These are phyloP conservation scores for Lepidostoma basale DNA, from an alignment of 1,140 invertebrate species.

Conservation along the genomic window DNA sequence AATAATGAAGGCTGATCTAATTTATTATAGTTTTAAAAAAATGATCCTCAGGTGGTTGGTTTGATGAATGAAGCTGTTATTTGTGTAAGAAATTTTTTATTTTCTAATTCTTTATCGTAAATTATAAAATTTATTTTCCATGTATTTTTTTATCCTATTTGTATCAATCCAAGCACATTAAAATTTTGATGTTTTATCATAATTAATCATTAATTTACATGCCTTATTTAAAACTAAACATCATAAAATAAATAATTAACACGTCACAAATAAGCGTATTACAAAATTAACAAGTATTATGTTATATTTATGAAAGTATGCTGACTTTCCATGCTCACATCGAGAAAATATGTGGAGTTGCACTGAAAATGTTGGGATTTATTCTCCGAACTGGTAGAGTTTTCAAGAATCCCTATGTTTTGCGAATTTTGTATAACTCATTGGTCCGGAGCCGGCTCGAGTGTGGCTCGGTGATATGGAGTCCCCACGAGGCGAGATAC, in stretches of 20 bases:
- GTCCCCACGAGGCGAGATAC: too few relatives aligned
- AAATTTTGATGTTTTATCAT: neutral
- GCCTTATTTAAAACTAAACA: neutral
- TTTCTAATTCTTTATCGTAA: neutral
- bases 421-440: too few relatives aligned
- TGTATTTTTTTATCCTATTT: neutral
- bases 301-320: too few relatives aligned
- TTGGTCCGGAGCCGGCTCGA: too few relatives aligned
- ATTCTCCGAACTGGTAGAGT: too few relatives aligned
- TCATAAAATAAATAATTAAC: neutral
- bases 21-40: slow-evolving; percentile 15
- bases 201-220: neutral
- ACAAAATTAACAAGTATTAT: too few relatives aligned
- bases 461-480: too few relatives aligned
- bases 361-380: too few relatives aligned
- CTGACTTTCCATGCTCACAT: too few relatives aligned
- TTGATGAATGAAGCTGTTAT: slow-evolving; percentile 34
- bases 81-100: slow-evolving; percentile 29
- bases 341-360: too few relatives aligned
- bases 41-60: slow-evolving; percentile 42
- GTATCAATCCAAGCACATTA: neutral
- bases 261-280: neutral
- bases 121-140: neutral
- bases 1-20: slow-evolving; percentile 21
- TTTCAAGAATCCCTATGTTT: too few relatives aligned